Base-by-base conservation (phyloP, 1,140 invertebrate genomes). In the Drosophila sp. region DNA sequence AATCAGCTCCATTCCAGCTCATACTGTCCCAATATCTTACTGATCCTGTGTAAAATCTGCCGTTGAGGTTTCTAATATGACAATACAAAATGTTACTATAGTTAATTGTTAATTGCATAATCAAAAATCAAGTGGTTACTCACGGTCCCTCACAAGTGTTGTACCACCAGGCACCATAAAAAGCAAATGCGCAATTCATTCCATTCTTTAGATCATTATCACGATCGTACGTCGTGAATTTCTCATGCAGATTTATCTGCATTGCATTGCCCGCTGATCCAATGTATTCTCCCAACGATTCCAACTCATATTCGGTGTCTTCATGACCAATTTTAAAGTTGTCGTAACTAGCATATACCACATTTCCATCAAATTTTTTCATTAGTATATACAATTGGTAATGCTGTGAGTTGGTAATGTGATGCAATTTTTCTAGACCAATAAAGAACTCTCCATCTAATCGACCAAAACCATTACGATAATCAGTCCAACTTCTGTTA, bases 401-500 rank as follows among this genome's bases (percentile, higher is more conserved):
- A 17, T 2, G 2, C 2, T 62, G n/a, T 1, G 17, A 2, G 23
- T 62, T 11, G 25, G 60, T 61, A 5, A 61, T 17, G 4, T n/a
- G 23, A 35, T 61, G n/a, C 10, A 62, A 29, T 32, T 33, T 60
- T 8, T 67, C 41, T 4, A 67, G 57, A 5, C 66, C 66, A 11
- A 60, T 29, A 23, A 67, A 60, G 10, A 67, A 67, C 1, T 60
- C 57, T 3, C 41, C 66, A 11, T 47, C 10, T 6, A 33, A 32
- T 3, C 17, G 10, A 6, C 55, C 40, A 47, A 66, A 60, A n/a
- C 65, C 55, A 3, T 60, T 11, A 10, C 10, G 3, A 29, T 41
- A 66, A 1, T 44, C 38, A 2, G 38, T 47, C 65, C 65, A 66
- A 32, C 33, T 38, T 33, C 56, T 47, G 6, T 60, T 8, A 33